These are phyloP conservation scores for Drosophila nasuta DNA, from an alignment of 1,140 invertebrate species.

Conservation along the genomic window DNA sequence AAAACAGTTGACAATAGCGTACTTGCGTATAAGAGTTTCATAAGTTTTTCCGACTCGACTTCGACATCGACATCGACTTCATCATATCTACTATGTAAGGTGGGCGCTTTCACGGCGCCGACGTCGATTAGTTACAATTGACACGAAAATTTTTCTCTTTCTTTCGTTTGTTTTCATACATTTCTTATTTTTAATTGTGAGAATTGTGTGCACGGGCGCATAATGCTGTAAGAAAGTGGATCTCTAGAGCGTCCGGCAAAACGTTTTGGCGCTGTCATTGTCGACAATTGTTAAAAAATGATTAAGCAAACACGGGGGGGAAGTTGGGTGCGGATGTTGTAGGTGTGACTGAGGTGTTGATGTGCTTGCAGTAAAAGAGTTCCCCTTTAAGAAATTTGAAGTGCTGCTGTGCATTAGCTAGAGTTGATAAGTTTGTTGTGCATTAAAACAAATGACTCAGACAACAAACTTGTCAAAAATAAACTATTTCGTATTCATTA, in stretches of 20 bases:
- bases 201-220: slow-evolving; percentile 61
- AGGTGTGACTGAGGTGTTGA: slow-evolving; percentile 2
- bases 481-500: too few relatives aligned
- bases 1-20: slow-evolving; percentile 73
- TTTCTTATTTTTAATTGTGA: slow-evolving; percentile 76
- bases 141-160: slow-evolving; percentile 71
- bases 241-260: slow-evolving; percentile 50
- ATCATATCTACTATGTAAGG: slow-evolving; percentile 17
- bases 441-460: too few relatives aligned
- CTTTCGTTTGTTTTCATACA: slow-evolving; percentile 60
- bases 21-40: slow-evolving; percentile 49
- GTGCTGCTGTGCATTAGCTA: not conserved
- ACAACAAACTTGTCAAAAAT: too few relatives aligned
- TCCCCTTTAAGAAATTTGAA: slow-evolving; percentile 1
- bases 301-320: slow-evolving; percentile 39
- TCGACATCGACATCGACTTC: not conserved
- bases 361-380: slow-evolving; percentile 26
- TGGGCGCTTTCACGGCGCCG: slow-evolving; percentile 77
- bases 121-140: slow-evolving; percentile 81
- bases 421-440: too few relatives aligned
- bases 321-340: not conserved
- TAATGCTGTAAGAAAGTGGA: slow-evolving; percentile 60
- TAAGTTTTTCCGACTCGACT: slow-evolving; percentile 62
- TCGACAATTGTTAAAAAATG: slow-evolving; percentile 72
- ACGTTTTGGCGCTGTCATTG: slow-evolving; percentile 73